phyloP scores from a whole-genome alignment of 2,888 invertebrate species.

The Xylophagus ater region DNA sequence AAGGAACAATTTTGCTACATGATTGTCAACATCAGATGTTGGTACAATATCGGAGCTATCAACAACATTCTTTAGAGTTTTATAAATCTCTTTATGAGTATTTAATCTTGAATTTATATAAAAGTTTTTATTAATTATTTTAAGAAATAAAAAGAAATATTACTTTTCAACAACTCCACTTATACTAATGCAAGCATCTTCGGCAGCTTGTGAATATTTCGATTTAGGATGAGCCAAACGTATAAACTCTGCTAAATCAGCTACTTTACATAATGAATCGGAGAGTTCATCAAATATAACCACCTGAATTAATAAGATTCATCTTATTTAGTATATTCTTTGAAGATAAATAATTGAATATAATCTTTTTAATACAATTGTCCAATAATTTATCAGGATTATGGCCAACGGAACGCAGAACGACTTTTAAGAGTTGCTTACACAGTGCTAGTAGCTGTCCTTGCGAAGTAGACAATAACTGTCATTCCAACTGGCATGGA shows the following conservation, averaged over 20 bases:
- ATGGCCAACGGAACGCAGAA: too few relatives aligned
- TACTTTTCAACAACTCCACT: slow-evolving; percentile 90
- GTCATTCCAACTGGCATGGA: too few relatives aligned
- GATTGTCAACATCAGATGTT: slow-evolving; percentile 64
- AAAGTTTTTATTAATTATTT: slow-evolving; percentile 1
- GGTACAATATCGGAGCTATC: slow-evolving; percentile 54
- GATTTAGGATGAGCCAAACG: slow-evolving; percentile 81
- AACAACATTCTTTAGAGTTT: slow-evolving; percentile 60
- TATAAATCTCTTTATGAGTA: slow-evolving; percentile 75
- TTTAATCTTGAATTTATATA: slow-evolving; percentile 56
- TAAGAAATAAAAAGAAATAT: too few relatives aligned
- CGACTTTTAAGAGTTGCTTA: too few relatives aligned
- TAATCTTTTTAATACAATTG: too few relatives aligned
- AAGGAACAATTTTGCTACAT: slow-evolving; percentile 79
- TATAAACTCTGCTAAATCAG: slow-evolving; percentile 94
- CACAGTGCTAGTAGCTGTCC: too few relatives aligned
- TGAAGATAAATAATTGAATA: too few relatives aligned
- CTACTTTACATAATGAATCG: slow-evolving; percentile 87
- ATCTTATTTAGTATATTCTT: too few relatives aligned
- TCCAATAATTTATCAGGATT: too few relatives aligned
- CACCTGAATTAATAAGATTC: slow-evolving; percentile 18
- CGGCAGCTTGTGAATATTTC: slow-evolving; percentile 69
- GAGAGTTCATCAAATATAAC: slow-evolving; percentile 92
- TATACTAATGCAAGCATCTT: slow-evolving; percentile 76
- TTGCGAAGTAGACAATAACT: too few relatives aligned